Evolutionary conservation across 2,113 vertebrate species (phyloP).

Genomic region (Paracanthobrama guichenoti): DNA sequence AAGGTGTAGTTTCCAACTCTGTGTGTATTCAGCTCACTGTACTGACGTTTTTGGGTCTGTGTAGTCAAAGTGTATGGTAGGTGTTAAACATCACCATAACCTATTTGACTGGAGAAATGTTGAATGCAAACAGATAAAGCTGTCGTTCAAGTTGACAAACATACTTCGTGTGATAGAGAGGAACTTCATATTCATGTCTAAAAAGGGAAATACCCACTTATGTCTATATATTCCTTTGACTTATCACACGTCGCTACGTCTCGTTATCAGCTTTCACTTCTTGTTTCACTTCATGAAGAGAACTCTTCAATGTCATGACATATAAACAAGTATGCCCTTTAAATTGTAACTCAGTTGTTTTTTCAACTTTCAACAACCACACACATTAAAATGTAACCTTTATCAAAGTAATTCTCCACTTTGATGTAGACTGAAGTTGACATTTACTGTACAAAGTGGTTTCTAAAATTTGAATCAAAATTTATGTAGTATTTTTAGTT

Average conservation of each 20-base stretch:
- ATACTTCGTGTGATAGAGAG: not conserved
- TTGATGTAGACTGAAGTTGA: not conserved
- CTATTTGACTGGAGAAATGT: not conserved
- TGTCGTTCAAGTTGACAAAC: not conserved
- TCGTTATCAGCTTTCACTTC: constrained; percentile 18
- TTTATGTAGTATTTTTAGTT: constrained; percentile 3
- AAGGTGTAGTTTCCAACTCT: not conserved
- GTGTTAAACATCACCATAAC: constrained; percentile 26
- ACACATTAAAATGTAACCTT: constrained; percentile 16
- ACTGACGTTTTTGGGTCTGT: constrained; percentile 1
- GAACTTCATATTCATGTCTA: not conserved
- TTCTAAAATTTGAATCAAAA: not conserved
- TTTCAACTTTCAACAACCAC: not conserved
- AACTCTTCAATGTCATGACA: not conserved
- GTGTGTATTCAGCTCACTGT: not conserved
- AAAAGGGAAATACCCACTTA: constrained; percentile 16
- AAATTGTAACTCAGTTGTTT: not conserved
- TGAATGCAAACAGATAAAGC: not conserved
- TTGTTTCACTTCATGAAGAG: not conserved
- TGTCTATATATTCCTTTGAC: not conserved
- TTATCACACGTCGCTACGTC: not conserved
- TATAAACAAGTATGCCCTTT: constrained; percentile 23
- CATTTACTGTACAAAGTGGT: not conserved
- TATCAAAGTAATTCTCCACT: not conserved
- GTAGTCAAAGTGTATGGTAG: not conserved